Conservation (phyloP, 2,113 vertebrate genomes). For the Paradisaea rubra region DNA sequence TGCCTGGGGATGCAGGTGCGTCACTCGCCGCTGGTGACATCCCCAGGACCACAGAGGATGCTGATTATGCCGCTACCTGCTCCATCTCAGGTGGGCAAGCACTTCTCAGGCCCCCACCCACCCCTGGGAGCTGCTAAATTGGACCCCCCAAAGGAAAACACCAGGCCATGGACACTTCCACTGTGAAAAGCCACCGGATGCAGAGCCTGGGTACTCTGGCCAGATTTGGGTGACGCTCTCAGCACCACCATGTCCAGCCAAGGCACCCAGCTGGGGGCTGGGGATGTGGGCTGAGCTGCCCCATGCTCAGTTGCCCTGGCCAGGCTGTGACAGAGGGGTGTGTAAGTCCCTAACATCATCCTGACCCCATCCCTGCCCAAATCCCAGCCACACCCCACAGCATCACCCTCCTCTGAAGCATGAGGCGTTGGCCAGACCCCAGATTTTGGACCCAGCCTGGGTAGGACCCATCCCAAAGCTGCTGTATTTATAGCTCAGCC, state of each 20-base stretch:
- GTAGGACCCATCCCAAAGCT: neutral
- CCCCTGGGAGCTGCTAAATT: neutral
- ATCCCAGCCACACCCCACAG: neutral
- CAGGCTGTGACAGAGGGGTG: neutral
- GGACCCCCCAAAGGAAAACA: neutral
- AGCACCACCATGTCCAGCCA: rapidly evolving
- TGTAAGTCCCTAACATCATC: neutral
- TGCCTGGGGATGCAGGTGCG: neutral
- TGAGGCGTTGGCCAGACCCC: rapidly evolving
- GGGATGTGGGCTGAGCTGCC: neutral
- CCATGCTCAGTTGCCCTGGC: rapidly evolving
- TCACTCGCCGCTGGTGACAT: rapidly evolving
- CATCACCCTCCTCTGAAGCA: neutral
- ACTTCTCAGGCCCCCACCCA: neutral
- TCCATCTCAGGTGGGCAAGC: rapidly evolving
- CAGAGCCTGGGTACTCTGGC: neutral
- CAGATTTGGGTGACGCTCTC: neutral
- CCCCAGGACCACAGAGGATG: neutral
- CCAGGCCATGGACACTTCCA: neutral
- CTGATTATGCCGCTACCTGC: neutral
- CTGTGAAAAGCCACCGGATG: rapidly evolving
- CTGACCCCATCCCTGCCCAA: neutral
- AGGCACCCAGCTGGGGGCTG: neutral
- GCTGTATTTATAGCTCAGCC: neutral
- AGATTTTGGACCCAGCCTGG: neutral